Percentiles rank a stretch among this genome's conserved stretches.
Evolutionary conservation across 2,797 vertebrate species (phyloP).

Genomic region (Coilia nasus): DNA sequence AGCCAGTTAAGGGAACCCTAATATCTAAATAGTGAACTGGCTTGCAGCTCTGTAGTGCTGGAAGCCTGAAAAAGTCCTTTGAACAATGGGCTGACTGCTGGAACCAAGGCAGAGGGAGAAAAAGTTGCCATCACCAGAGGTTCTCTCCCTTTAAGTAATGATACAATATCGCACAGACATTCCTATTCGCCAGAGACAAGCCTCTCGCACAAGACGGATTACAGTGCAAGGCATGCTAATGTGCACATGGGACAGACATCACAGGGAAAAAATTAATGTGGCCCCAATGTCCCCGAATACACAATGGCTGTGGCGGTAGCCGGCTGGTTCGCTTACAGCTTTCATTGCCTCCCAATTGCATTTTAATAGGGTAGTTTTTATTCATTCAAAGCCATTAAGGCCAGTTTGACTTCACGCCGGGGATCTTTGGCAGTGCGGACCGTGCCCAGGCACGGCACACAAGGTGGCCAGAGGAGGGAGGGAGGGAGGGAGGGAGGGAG

Average conservation of each 20-base stretch:
- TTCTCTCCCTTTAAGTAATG: slow-evolving; percentile 70
- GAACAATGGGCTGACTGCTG: slow-evolving; percentile 20
- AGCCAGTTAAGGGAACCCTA: neutral
- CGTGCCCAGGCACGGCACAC: slow-evolving; percentile 61
- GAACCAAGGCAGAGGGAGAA: slow-evolving; percentile 24
- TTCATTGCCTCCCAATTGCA: slow-evolving; percentile 84
- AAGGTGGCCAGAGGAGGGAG: slow-evolving; percentile 44
- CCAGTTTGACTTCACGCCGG: slow-evolving; percentile 79
- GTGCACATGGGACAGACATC: slow-evolving; percentile 83
- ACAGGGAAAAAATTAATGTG: slow-evolving; percentile 80
- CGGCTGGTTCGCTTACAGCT: slow-evolving; percentile 78
- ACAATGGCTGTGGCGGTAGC: slow-evolving; percentile 76
- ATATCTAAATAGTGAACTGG: neutral
- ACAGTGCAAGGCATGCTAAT: slow-evolving; percentile 80
- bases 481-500: slow-evolving; percentile 17
- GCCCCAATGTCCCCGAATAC: slow-evolving; percentile 80
- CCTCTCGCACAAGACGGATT: slow-evolving; percentile 81
- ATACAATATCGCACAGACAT: slow-evolving; percentile 69
- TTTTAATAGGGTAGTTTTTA: slow-evolving; percentile 87
- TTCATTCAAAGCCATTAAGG: slow-evolving; percentile 79
- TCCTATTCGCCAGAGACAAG: slow-evolving; percentile 74
- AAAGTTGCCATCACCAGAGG: slow-evolving; percentile 50
- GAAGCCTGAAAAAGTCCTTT: neutral
- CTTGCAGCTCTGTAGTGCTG: slow-evolving; percentile 9
- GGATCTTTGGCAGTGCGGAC: slow-evolving; percentile 73